phyloP scores from a whole-genome alignment of 1,140 invertebrate genomes.

The Reticulitermes speratus region DNA sequence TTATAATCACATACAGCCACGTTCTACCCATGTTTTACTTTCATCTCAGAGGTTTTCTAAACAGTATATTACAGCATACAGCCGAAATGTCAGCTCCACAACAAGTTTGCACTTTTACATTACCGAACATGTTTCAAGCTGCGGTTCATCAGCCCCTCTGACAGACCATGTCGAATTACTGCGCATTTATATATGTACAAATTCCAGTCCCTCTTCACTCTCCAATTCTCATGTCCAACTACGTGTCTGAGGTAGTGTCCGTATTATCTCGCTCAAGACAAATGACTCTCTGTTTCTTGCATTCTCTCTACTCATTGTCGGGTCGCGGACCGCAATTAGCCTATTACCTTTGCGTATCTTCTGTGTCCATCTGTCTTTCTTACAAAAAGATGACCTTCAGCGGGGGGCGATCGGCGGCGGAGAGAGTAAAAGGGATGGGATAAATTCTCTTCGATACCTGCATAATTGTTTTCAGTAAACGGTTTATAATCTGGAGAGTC shows the following conservation, averaged over 20 bases:
- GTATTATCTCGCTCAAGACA: background rate
- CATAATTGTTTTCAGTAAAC: conserved; percentile 5
- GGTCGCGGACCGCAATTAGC: conserved; percentile 11
- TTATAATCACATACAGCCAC: too few species aligned
- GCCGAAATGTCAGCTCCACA: too few species aligned
- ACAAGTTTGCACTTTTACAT: too few species aligned
- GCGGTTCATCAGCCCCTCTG: background rate
- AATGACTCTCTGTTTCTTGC: conserved; percentile 7
- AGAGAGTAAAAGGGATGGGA: background rate
- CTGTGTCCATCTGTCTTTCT: background rate
- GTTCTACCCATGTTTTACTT: too few species aligned
- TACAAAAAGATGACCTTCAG: background rate
- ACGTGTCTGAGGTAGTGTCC: background rate
- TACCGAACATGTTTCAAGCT: too few species aligned
- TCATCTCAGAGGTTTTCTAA: too few species aligned
- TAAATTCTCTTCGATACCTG: background rate
- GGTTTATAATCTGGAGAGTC: background rate
- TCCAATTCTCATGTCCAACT: background rate
- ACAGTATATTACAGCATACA: too few species aligned
- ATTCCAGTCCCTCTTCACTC: background rate
- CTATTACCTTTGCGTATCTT: conserved; percentile 14
- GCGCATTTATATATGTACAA: background rate
- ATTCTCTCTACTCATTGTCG: conserved; percentile 11
- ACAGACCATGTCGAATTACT: conserved; percentile 13
- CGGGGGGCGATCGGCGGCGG: background rate